Conservation (phyloP, 2,888 invertebrate genomes). For the Leptinotarsa rubiginosa region DNA sequence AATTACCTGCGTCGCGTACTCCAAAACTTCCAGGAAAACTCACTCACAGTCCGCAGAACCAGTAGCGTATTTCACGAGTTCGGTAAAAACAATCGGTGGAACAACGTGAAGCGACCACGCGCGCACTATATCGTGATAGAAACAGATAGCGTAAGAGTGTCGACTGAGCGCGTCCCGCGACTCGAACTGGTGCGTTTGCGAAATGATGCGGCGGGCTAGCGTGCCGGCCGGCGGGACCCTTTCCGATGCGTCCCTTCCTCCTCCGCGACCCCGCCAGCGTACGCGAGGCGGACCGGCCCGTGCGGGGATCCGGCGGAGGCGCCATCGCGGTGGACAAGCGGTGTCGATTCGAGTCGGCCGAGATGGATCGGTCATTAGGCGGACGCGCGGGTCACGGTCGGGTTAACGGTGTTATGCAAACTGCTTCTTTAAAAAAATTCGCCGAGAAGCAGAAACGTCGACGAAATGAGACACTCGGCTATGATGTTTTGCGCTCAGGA, state of each 20-base stretch:
- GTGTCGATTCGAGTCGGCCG: constrained; percentile 8
- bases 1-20: constrained; percentile 1
- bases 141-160: constrained; percentile 15
- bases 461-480: too few species aligned
- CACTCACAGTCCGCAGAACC: background rate
- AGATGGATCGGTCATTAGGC: constrained; percentile 19
- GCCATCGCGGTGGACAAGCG: constrained; percentile 47
- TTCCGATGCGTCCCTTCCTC: constrained; percentile 31
- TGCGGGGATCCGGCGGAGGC: constrained; percentile 59
- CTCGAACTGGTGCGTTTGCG: constrained; percentile 60
- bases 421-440: background rate
- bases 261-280: constrained; percentile 29
- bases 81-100: constrained; percentile 1
- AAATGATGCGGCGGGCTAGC: constrained; percentile 49
- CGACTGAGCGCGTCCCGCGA: constrained; percentile 42
- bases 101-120: constrained; percentile 3
- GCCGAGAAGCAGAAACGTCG: background rate
- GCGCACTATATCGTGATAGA: constrained; percentile 14
- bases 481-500: too few species aligned
- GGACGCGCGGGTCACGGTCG: constrained; percentile 13
- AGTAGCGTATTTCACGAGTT: background rate
- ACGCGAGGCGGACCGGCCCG: constrained; percentile 56
- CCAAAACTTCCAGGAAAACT: background rate
- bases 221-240: constrained; percentile 37
- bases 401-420: constrained; percentile 15